Evolutionary conservation across 2,888 invertebrate species (phyloP), one percentile per base, ranked within the genome.

Genomic region (Apamea crenata): DNA sequence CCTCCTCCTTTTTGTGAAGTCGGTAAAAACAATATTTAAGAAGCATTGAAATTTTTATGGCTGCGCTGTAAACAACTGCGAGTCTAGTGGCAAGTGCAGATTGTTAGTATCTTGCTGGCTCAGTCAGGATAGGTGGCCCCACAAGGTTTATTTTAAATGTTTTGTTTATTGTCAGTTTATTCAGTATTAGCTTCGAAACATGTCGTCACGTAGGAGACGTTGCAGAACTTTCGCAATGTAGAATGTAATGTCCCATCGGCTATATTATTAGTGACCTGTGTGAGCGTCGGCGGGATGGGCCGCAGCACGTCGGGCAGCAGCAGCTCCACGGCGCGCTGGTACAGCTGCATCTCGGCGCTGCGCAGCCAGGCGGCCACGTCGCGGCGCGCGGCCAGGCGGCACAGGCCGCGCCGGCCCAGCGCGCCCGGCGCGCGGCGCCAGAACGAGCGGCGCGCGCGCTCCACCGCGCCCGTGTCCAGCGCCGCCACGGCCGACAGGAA

Each of bases 281-380:
- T 77, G 61, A 80, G 80, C 59, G 63, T 61, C 68, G 80, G 83
- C 56, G 80, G 80, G 56, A 81, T 81, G 56, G 80, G 80, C 0
- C 80, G 80, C 80, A 81, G 77, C 21, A 81, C 80, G 44, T 81
- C 80, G 16, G 80, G 80, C 80, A 99, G 98, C 89, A 99, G 97
- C 91, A 99, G 98, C 95, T 99, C 99, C 18, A 99, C 99, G 89
- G 99, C 97, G 93, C 99, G 98, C 97, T 99, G 99, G 97, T 99
- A 99, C 96, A 99, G 99, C 87, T 98, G 98, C 93, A 99, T 98
- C 96, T 99, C 99, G 74, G 99, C 99, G 92, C 97, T 97, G 74
- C 98, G 97, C 90, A 99, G 98, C 97, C 98, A 99, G 77, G 97
- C 97, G 93, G 98, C 98, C 76, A 99, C 98, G 89, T 98, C 98